Percentiles rank a stretch among this genome's conserved stretches.
Conservation (phyloP, 2,797 vertebrate genomes). For the Cirrhinus molitorella region DNA sequence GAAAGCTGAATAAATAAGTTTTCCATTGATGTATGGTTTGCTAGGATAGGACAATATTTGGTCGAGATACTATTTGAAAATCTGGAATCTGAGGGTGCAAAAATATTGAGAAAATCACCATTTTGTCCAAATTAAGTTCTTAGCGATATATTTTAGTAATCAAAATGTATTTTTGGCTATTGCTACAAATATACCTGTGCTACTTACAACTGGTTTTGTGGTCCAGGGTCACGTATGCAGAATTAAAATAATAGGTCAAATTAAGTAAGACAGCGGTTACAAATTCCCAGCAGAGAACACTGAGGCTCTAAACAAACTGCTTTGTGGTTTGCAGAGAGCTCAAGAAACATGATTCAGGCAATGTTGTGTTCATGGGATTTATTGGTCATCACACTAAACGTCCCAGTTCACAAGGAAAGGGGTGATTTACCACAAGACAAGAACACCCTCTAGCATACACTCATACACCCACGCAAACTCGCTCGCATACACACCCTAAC, state of each 20-base stretch:
- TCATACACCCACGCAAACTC: slow-evolving; percentile 42
- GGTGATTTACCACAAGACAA: slow-evolving; percentile 75
- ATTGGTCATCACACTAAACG: slow-evolving; percentile 90
- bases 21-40: too few relatives aligned
- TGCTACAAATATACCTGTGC: too few relatives aligned
- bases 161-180: too few relatives aligned
- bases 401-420: slow-evolving; percentile 84
- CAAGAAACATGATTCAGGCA: slow-evolving; percentile 15
- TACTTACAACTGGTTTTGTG: too few relatives aligned
- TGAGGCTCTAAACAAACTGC: not conserved
- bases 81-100: too few relatives aligned
- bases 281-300: not conserved
- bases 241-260: not conserved
- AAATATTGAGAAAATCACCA: too few relatives aligned
- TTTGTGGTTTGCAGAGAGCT: not conserved
- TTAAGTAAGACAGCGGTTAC: not conserved
- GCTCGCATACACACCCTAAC: slow-evolving; percentile 48
- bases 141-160: too few relatives aligned
- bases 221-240: too few relatives aligned
- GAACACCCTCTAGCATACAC: slow-evolving; percentile 56
- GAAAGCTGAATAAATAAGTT: too few relatives aligned
- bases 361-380: slow-evolving; percentile 90
- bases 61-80: too few relatives aligned
- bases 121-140: too few relatives aligned
- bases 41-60: too few relatives aligned